Base-by-base conservation (phyloP, 2,888 invertebrate species). In the Bellardia pandia region DNA sequence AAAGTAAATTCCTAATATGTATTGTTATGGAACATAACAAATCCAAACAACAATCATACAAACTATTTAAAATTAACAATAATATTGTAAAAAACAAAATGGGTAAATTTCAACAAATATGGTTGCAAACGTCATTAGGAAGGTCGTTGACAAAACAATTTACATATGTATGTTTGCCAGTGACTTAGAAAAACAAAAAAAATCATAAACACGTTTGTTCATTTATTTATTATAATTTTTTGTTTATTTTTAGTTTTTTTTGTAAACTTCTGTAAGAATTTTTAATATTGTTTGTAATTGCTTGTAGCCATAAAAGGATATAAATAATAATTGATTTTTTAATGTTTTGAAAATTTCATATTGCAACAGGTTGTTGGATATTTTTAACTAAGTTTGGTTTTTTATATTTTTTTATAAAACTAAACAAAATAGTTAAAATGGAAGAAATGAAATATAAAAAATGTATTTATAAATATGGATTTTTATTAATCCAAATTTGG, bases 1-100 rank as follows among this genome's bases (percentile, higher is more conserved):
- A 92, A 91, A 92, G 92, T 92, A 89, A 91, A 89, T 82, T 85
- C 81, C 85, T 87, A 81, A 62, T 82, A 85, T 71, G 85, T 82
- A 85, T 74, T 74, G 78, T 82, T 85, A 85, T 85, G 85, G 78
- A 85, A 85, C 80, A 69, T 90, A 90, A 42, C 14, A 64, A 74
- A 85, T 40, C 85, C 64, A 74, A 77, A 85, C 62, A 64, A 58
- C 74, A 66, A 81, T 79, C 78, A 62, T 82, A 78, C 60, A 69
- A 74, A 86, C 72, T 51, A 81, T 78, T 78, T 88, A 33, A 23
- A 83, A 80, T 71, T 76, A 68, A 82, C 79, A 82, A 85, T 88
- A 88, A 78, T 88, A 80, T 23, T 42, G 9, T 42, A 42, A 42
- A 42, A 45, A 9, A 13, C 11, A 45, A 45, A 84, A 88, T 89